Percentiles rank a stretch among this genome's conserved stretches.
phyloP scores from a whole-genome alignment of 2,888 invertebrate species.

The Mythimna pallens region DNA sequence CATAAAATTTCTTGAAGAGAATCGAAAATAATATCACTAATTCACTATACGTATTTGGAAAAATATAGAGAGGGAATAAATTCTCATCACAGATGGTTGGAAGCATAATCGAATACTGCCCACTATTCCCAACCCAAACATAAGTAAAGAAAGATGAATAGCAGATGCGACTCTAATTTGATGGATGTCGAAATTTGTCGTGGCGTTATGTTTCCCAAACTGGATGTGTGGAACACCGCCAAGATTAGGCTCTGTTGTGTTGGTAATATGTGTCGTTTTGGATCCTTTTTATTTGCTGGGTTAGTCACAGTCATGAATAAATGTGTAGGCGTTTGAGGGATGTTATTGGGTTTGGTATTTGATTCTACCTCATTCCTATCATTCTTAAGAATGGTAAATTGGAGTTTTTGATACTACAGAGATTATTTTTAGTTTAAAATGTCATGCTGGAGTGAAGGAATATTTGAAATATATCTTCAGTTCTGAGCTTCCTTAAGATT shows the following conservation, averaged over 20 bases:
- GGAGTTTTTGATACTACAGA: background rate
- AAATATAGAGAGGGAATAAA: slow-evolving; percentile 61
- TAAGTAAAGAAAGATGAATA: slow-evolving; percentile 66
- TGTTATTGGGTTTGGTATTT: slow-evolving; percentile 18
- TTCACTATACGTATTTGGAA: slow-evolving; percentile 49
- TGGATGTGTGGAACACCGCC: slow-evolving; percentile 42
- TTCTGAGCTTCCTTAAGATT: background rate
- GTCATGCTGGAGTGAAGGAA: too few species aligned
- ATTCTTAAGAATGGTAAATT: background rate
- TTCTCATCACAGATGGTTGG: slow-evolving; percentile 61
- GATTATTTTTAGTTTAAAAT: background rate
- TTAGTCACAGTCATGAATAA: slow-evolving; percentile 9
- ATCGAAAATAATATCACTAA: slow-evolving; percentile 38
- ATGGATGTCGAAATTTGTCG: slow-evolving; percentile 65
- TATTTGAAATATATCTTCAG: background rate
- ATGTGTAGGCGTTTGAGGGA: slow-evolving; percentile 6
- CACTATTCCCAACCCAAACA: slow-evolving; percentile 55
- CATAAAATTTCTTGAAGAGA: slow-evolving; percentile 32
- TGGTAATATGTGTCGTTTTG: slow-evolving; percentile 22
- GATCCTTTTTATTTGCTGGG: slow-evolving; percentile 15
- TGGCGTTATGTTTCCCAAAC: slow-evolving; percentile 43
- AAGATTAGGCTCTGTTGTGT: slow-evolving; percentile 35
- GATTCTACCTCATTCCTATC: background rate
- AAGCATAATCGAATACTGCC: slow-evolving; percentile 68
- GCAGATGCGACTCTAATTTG: slow-evolving; percentile 66